Evolutionary conservation across 2,797 vertebrate genomes (phyloP).

Genomic region (Catostomus latipinnis): DNA sequence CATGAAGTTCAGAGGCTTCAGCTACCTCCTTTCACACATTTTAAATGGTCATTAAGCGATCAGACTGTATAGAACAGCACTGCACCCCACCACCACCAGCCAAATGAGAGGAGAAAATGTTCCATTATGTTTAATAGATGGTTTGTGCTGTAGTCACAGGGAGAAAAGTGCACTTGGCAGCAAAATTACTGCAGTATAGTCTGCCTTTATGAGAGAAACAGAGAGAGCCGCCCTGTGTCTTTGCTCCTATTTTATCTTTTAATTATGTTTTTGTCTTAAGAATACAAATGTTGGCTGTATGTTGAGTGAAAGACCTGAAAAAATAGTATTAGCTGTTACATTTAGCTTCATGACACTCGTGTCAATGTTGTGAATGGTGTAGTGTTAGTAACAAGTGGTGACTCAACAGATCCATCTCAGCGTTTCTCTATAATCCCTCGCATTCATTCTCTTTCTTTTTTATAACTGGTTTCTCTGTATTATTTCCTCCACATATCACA

Average conservation of each 20-base stretch:
- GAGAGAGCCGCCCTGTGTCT: background rate
- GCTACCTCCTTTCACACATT: background rate
- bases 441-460: background rate
- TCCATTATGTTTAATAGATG: slow-evolving; percentile 40
- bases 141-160: slow-evolving; percentile 10
- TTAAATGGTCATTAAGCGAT: slow-evolving; percentile 8
- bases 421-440: background rate
- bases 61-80: slow-evolving; percentile 17
- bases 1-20: background rate
- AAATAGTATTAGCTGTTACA: background rate
- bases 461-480: background rate
- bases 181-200: slow-evolving; percentile 15
- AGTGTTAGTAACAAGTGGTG: background rate
- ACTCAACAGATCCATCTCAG: background rate
- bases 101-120: slow-evolving; percentile 23
- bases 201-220: slow-evolving; percentile 9
- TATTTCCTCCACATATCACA: background rate
- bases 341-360: background rate
- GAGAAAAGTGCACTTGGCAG: slow-evolving; percentile 13
- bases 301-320: slow-evolving; percentile 3
- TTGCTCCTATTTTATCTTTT: background rate
- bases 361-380: background rate
- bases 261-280: slow-evolving; percentile 10
- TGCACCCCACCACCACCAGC: slow-evolving; percentile 13
- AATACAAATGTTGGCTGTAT: slow-evolving; percentile 12